Base-by-base conservation (phyloP, 1,140 invertebrate genomes). In the Drosophila jambulina region DNA sequence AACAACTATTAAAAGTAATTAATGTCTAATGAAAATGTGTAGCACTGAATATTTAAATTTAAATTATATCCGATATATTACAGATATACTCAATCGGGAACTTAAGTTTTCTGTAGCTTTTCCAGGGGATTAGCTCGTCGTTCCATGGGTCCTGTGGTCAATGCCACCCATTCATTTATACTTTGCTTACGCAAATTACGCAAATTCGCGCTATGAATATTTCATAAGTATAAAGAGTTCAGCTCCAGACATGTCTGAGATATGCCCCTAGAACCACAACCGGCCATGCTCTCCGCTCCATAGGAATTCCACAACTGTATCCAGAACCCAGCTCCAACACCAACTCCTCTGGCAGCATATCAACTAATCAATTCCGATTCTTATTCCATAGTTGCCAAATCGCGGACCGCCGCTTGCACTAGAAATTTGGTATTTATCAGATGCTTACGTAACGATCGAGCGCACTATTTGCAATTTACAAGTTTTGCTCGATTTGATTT, bases 391-490 rank as follows among this genome's bases (percentile, higher is more conserved):
- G 60, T 75, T 77, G 75, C 75, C 72, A 68, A 77, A 77, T 77
- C 25, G 34, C 36, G 3, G 25, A 63, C 15, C 29, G 23, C 54
- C 43, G 65, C 54, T 42, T 61, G 63, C 51, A 67, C 63, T 32
- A 60, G 46, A 70, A 71, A 87, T 78, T 75, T 75, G 53, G 75
- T 84, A 87, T 87, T 83, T 87, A 87, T 80, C 48, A 84, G 68
- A 88, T 88, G 72, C 84, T 87, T 67, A 87, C 80, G 84, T 87
- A 87, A 87, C 60, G 21, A 19, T 29, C 34, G 43, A 29, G 34
- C 10, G 21, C 27, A 10, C 40, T n/a, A 82, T 84, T 84, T 72
- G 65, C 71, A 61, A 65, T 68, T 48, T 57, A 45, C 40, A 60
- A 69, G 68, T 48, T 63, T 60, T 78, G 67, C 58, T 61, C 45